phyloP scores from a whole-genome alignment of 2,797 vertebrate species.

The Rhadinocentrus ornatus region DNA sequence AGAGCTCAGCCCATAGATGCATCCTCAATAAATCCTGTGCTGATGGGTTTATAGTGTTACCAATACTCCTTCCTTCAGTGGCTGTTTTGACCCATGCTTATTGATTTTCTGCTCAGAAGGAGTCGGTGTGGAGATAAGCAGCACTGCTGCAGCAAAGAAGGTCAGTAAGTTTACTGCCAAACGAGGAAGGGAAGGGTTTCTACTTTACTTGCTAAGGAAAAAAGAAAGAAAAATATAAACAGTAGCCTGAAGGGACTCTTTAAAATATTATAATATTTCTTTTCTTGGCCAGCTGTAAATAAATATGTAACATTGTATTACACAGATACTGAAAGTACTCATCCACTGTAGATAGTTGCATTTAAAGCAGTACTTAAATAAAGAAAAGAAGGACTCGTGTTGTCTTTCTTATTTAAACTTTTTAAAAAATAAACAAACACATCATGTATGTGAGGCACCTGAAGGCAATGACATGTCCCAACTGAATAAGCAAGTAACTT shows the following conservation, averaged over 20 bases:
- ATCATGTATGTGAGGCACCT: too few relatives aligned
- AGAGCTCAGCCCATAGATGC: neutral
- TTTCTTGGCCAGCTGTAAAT: slow-evolving; percentile 11
- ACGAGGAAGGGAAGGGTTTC: slow-evolving; percentile 55
- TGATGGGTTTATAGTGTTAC: slow-evolving; percentile 65
- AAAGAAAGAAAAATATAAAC: slow-evolving; percentile 37
- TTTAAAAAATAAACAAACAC: too few relatives aligned
- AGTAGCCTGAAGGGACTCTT: slow-evolving; percentile 20
- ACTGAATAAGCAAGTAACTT: neutral
- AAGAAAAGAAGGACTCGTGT: neutral
- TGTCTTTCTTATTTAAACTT: neutral
- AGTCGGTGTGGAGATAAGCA: slow-evolving; percentile 71
- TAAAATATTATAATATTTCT: slow-evolving; percentile 23
- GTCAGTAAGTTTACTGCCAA: slow-evolving; percentile 73
- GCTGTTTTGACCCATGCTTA: slow-evolving; percentile 70
- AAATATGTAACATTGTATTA: neutral
- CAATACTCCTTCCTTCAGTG: slow-evolving; percentile 57
- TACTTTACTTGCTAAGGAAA: slow-evolving; percentile 24
- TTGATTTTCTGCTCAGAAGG: slow-evolving; percentile 73
- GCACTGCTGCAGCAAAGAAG: slow-evolving; percentile 64
- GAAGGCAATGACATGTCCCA: too few relatives aligned
- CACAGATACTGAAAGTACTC: neutral
- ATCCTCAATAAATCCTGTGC: slow-evolving; percentile 50
- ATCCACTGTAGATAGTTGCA: neutral
- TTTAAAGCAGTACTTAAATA: slow-evolving; percentile 2